Conservation (phyloP, 2,797 vertebrate species). For the Cryptoblepharus egeriae region DNA sequence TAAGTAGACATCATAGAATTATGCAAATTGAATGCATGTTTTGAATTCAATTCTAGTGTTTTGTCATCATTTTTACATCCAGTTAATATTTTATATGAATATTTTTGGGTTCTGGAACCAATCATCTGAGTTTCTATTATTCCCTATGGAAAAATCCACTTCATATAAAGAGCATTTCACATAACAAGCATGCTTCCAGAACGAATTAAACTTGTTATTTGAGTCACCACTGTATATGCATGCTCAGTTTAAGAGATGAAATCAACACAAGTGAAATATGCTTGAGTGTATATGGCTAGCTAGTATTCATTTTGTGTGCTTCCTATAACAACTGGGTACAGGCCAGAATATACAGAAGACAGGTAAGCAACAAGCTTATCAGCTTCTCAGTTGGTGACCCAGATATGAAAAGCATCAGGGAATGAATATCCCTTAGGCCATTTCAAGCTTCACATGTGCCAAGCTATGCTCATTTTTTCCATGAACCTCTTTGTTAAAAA, state of each 20-base stretch:
- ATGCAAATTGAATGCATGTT: too few relatives aligned
- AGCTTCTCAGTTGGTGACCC: background rate
- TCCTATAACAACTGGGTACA: background rate
- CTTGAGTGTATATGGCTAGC: background rate
- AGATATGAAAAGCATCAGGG: background rate
- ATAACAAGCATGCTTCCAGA: too few relatives aligned
- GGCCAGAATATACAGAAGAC: background rate
- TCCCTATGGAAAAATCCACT: too few relatives aligned
- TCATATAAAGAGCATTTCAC: too few relatives aligned
- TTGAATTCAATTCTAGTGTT: too few relatives aligned
- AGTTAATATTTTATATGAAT: too few relatives aligned
- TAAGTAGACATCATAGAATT: too few relatives aligned
- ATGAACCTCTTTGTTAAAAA: slow-evolving; percentile 25
- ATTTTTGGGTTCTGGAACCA: too few relatives aligned
- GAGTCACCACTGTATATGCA: too few relatives aligned
- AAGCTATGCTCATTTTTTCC: background rate
- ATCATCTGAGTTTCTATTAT: too few relatives aligned
- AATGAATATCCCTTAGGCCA: background rate
- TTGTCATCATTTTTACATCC: too few relatives aligned
- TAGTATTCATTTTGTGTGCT: background rate
- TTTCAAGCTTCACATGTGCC: background rate
- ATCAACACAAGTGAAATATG: background rate
- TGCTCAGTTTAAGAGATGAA: background rate
- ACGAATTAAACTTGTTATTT: too few relatives aligned
- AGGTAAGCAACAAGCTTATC: background rate